These are phyloP conservation scores for Agriotes lineatus DNA, from an alignment of 2,888 invertebrate species.

Conservation along the genomic window DNA sequence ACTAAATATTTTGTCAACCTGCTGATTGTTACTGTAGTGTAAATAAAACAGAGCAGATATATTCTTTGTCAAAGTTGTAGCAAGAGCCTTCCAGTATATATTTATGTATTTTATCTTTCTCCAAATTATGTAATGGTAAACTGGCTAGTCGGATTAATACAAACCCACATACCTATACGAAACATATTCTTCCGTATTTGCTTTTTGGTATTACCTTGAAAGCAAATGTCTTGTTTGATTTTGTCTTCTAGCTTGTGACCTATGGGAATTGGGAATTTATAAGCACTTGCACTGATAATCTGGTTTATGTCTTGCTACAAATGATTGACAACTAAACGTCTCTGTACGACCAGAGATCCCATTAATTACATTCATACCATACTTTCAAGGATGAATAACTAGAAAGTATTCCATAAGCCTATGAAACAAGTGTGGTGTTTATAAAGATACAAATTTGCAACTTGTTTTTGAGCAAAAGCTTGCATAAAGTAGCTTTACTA, in stretches of 20 bases:
- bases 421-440: constrained; percentile 8
- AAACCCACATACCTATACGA: too few relatives aligned
- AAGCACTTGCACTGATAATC: background rate
- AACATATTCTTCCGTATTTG: too few relatives aligned
- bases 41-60: constrained; percentile 17
- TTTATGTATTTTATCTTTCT: too few relatives aligned
- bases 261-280: background rate
- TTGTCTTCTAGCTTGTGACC: background rate
- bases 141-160: too few relatives aligned
- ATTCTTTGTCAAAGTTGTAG: constrained; percentile 9
- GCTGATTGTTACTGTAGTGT: background rate
- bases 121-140: too few relatives aligned
- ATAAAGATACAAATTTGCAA: constrained; percentile 4
- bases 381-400: constrained; percentile 1
- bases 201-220: too few relatives aligned
- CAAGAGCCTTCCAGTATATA: background rate
- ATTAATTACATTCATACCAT: background rate
- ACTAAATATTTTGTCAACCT: too few relatives aligned
- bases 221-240: background rate
- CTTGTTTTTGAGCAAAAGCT: constrained; percentile 12
- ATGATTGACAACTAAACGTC: background rate
- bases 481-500: constrained; percentile 28
- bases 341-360: background rate
- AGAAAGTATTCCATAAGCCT: background rate
- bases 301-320: constrained; percentile 7